Conservation (phyloP, 2,113 vertebrate species). For the Cochlearius cochlearius region DNA sequence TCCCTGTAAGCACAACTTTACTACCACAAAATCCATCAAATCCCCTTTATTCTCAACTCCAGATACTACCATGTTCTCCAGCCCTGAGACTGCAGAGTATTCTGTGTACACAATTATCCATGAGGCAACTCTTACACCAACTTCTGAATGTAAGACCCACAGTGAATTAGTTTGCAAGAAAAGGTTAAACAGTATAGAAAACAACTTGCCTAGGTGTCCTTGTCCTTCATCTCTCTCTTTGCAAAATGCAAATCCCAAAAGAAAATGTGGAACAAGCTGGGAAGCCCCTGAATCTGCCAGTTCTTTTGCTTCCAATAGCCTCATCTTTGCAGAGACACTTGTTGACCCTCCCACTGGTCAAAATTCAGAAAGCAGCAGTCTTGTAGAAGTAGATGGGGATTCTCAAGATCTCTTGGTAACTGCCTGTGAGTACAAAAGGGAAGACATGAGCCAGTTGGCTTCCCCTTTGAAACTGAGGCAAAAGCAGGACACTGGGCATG, state of each 20-base stretch:
- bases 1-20: neutral
- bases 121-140: slow-evolving; percentile 73
- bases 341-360: slow-evolving; percentile 55
- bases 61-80: slow-evolving; percentile 50
- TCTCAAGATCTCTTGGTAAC: slow-evolving; percentile 68
- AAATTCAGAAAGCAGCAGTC: slow-evolving; percentile 74
- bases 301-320: slow-evolving; percentile 1
- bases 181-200: slow-evolving; percentile 4
- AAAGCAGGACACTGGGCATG: neutral
- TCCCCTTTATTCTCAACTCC: slow-evolving; percentile 40
- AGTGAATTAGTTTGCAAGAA: slow-evolving; percentile 37
- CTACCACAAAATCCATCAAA: neutral
- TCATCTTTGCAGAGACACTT: neutral
- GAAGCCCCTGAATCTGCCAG: neutral
- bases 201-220: slow-evolving; percentile 2
- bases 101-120: slow-evolving; percentile 75
- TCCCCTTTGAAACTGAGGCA: slow-evolving; percentile 61
- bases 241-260: slow-evolving; percentile 15
- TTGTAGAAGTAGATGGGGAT: slow-evolving; percentile 82
- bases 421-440: neutral
- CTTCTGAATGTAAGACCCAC: slow-evolving; percentile 61
- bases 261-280: slow-evolving; percentile 15
- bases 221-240: slow-evolving; percentile 51
- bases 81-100: slow-evolving; percentile 78
- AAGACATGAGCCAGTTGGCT: slow-evolving; percentile 46